Percentiles rank a stretch among this genome's conserved stretches.
Evolutionary conservation across 1,140 invertebrate genomes (phyloP).

Genomic region (Papilio glaucus): DNA sequence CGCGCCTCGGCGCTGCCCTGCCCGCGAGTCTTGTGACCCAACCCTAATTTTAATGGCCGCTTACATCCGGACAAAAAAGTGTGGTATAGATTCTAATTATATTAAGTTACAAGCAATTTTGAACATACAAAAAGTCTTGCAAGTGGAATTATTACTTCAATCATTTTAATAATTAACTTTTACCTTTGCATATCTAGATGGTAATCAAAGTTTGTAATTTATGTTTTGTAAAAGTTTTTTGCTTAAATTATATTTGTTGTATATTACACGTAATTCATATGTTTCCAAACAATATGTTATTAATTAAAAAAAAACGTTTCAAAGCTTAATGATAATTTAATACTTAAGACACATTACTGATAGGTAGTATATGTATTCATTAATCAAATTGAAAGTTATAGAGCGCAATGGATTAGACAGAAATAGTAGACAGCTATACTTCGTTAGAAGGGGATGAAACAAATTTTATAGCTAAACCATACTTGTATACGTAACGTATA

Average conservation of each 20-base stretch:
- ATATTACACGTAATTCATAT: too few relatives aligned
- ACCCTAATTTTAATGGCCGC: constrained; percentile 83
- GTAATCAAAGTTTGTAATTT: constrained; percentile 6
- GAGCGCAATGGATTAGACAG: too few relatives aligned
- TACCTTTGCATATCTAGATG: background rate
- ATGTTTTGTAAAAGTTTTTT: background rate
- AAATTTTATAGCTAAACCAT: too few relatives aligned
- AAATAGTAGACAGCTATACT: too few relatives aligned
- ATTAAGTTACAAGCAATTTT: constrained; percentile 22
- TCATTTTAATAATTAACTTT: background rate
- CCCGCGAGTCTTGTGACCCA: constrained; percentile 72
- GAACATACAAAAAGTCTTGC: background rate
- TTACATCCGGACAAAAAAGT: constrained; percentile 72
- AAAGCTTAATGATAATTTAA: too few relatives aligned
- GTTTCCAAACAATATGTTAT: too few relatives aligned
- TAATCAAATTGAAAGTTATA: too few relatives aligned
- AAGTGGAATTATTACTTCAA: background rate
- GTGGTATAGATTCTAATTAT: constrained; percentile 56
- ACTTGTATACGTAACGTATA: too few relatives aligned
- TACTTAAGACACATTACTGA: too few relatives aligned
- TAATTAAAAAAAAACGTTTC: too few relatives aligned
- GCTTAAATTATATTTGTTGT: background rate
- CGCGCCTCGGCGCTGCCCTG: constrained; percentile 73
- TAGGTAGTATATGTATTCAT: too few relatives aligned
- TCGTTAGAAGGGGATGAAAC: too few relatives aligned